Evolutionary conservation across 2,888 invertebrate genomes (phyloP).

Genomic region (Willowsia nigromaculata): DNA sequence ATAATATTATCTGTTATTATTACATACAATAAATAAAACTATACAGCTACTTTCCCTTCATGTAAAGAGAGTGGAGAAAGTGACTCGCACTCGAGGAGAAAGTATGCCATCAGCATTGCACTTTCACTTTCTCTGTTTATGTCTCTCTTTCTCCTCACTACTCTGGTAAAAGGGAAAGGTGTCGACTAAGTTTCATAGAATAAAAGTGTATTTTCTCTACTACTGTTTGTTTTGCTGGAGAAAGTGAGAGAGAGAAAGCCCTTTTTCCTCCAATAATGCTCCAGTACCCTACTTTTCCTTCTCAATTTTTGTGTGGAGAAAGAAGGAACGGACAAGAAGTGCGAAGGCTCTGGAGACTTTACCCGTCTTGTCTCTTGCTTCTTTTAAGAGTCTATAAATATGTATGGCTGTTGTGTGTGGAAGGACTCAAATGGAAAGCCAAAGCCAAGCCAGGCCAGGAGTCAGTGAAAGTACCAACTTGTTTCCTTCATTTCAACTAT

Average conservation of each 20-base stretch:
- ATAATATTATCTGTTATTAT: neutral
- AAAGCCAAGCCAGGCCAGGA: neutral
- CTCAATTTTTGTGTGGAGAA: neutral
- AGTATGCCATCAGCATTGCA: conserved; percentile 18
- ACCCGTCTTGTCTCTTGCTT: no score
- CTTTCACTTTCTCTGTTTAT: conserved; percentile 12
- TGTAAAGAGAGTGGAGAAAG: no score
- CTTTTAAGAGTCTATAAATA: no score
- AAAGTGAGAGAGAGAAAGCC: no score
- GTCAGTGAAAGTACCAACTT: neutral
- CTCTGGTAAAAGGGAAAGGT: neutral
- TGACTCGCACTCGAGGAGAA: neutral
- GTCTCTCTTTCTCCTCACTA: neutral
- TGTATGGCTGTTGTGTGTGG: no score
- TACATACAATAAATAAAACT: neutral
- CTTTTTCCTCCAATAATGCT: no score
- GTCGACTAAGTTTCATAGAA: conserved; percentile 39
- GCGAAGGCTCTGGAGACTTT: neutral
- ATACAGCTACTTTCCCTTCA: no score
- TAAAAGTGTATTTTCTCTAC: neutral
- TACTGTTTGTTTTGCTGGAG: no score
- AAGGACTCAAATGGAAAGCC: no score
- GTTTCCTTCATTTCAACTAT: neutral
- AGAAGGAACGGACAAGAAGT: neutral
- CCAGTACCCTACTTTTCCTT: conserved; percentile 59